Base-by-base conservation (phyloP, 2,888 invertebrate species). In the Habrosyne pyritoides region DNA sequence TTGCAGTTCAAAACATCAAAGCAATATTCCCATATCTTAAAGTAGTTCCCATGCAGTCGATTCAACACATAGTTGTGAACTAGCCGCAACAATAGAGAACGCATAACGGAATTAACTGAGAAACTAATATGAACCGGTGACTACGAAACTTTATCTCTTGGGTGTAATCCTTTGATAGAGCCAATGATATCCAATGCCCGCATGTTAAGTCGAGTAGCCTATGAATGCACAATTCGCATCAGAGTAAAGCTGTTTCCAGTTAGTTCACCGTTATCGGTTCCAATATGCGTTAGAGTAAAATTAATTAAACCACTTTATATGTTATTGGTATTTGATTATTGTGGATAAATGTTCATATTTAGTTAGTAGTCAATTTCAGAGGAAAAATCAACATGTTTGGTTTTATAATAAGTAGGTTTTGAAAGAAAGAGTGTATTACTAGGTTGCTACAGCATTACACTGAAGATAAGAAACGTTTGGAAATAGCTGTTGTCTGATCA, bases 281-380 rank as follows among this genome's bases (percentile, higher is more conserved):
- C 42, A 57, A 52, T 54, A 59, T 56, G 46, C 47, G 64, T 60
- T 33, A 50, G 52, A 52, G 53, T 48, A n/a, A n/a, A n/a, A n/a
- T n/a, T n/a, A n/a, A n/a, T n/a, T n/a, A n/a, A n/a, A n/a, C n/a
- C n/a, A n/a, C n/a, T n/a, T n/a, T n/a, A n/a, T n/a, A n/a, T n/a
- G 6, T 33, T 33, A 33, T n/a, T n/a, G 4, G 3, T 8, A 10
- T 10, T 28, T 5, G 10, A 30, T 30, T 4, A 30, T 12, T 30
- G 30, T 30, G 30, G 30, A 30, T 1, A n/a, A 33, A 33, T 33
- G 5, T 33, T n/a, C 33, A 33, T 12, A 33, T 33, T 33, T 33
- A n/a, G 33, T 33, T 33, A n/a, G n/a, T n/a, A 12, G 12, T 12
- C 10, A 33, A n/a, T 33, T 5, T 33, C n/a, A n/a, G n/a, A 5